Base-by-base conservation (phyloP, 2,797 vertebrate genomes). In the Sitta carolinensis region DNA sequence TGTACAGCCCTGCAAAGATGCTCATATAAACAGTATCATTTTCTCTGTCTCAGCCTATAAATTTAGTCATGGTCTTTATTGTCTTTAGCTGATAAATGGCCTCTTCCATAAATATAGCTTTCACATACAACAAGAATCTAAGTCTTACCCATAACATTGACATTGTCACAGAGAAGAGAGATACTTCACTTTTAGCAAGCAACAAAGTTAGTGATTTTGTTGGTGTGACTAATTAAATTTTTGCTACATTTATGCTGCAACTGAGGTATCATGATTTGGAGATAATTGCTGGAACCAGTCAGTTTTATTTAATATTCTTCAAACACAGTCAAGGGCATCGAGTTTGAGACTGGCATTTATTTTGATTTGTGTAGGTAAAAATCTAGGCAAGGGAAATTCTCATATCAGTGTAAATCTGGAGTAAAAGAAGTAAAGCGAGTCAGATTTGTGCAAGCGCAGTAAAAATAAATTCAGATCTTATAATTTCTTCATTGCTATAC, bases 181-280 rank as follows among this genome's bases (percentile, higher is more conserved):
- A 38, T 76, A 74, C 87, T 95, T 96, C 66, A 80, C 47, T 92
- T 86, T 68, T 59, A 89, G 74, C 64, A 87, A 77, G 48, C 40
- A 87, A 88, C 17, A 57, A 90, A 92, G 20, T 36, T 76, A 51
- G 50, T 63, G 57, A 68, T 91, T 96, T 93, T 95, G 32, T 91
- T 93, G 38, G 32, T 94, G 63, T 59, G 50, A 91, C 66, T 96
- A 97, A 96, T 93, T 94, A 94, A 48, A 36, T 80, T 95, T 92
- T 94, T 91, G 45, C 59, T 87, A 51, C 80, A 77, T 92, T 95
- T 96, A 57, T 77, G 75, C 61, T 90, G 55, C 47, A 87, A 74
- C 29, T 54, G 72, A 81, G 34, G 68, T 81, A 93, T 52, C 63
- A 18, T 94, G 72, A 90, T 93, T 91, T 89, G 36, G 70, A 90